phyloP scores from a whole-genome alignment of 2,888 invertebrate genomes.

The Cotesia congregata region DNA sequence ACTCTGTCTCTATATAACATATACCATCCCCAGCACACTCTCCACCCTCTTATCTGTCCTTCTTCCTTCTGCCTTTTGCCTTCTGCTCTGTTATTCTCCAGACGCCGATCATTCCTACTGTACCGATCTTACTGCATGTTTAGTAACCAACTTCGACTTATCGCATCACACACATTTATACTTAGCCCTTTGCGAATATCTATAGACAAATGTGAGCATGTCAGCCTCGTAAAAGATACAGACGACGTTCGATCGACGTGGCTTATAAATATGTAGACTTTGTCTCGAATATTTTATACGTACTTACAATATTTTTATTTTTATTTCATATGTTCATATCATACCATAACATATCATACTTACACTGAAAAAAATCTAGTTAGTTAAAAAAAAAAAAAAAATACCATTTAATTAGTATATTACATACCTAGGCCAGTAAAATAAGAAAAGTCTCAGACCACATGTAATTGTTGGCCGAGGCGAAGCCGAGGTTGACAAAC shows the following conservation, averaged over 20 bases:
- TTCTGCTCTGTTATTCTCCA: not conserved
- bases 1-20: too few relatives aligned
- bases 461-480: too few relatives aligned
- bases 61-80: too few relatives aligned
- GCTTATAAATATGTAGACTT: conserved; percentile 22
- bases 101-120: conserved; percentile 16
- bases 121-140: not conserved
- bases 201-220: not conserved
- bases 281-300: conserved; percentile 24
- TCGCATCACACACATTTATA: not conserved
- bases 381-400: too few relatives aligned
- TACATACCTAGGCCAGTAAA: too few relatives aligned
- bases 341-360: too few relatives aligned
- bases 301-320: conserved; percentile 4
- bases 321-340: not conserved
- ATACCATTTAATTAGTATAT: too few relatives aligned
- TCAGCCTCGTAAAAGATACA: not conserved
- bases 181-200: not conserved
- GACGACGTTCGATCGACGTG: conserved; percentile 13
- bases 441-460: too few relatives aligned
- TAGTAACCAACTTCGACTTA: not conserved
- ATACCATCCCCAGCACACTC: too few relatives aligned
- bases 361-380: too few relatives aligned
- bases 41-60: too few relatives aligned
- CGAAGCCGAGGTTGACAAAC: too few relatives aligned